Evolutionary conservation across 2,888 invertebrate species (phyloP).

Genomic region (Candidula unifasciata): DNA sequence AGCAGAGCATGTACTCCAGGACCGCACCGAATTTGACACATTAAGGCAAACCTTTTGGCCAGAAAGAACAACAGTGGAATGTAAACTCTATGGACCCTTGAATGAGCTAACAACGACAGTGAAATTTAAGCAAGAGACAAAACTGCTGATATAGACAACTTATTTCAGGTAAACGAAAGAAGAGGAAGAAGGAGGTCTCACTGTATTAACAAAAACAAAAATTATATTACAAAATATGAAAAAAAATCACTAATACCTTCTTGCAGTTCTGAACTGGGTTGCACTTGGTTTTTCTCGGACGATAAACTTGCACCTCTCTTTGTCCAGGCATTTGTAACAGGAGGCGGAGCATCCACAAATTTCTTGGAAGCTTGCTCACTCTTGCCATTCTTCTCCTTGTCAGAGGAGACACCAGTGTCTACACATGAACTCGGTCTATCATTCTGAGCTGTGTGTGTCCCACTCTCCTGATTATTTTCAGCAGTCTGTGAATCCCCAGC

Average conservation of each 20-base stretch:
- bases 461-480: constrained; percentile 10
- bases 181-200: too few species aligned
- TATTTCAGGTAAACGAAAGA: too few species aligned
- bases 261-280: not conserved
- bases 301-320: constrained; percentile 32
- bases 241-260: constrained; percentile 8
- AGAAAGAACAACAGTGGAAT: too few species aligned
- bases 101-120: too few species aligned
- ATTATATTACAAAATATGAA: not conserved
- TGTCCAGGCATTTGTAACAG: constrained; percentile 46
- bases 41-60: too few species aligned
- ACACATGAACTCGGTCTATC: constrained; percentile 21
- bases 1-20: too few species aligned
- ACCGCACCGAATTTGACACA: too few species aligned
- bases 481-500: constrained; percentile 10
- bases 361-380: constrained; percentile 40
- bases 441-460: not conserved
- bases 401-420: not conserved
- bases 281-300: constrained; percentile 20
- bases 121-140: too few species aligned
- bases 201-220: not conserved
- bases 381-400: constrained; percentile 9
- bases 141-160: too few species aligned
- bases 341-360: constrained; percentile 49
- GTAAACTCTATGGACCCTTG: too few species aligned